Evolutionary conservation across 1,140 invertebrate species (phyloP), one percentile per base, ranked within the genome.

Genomic region (Drosophila dunni): DNA sequence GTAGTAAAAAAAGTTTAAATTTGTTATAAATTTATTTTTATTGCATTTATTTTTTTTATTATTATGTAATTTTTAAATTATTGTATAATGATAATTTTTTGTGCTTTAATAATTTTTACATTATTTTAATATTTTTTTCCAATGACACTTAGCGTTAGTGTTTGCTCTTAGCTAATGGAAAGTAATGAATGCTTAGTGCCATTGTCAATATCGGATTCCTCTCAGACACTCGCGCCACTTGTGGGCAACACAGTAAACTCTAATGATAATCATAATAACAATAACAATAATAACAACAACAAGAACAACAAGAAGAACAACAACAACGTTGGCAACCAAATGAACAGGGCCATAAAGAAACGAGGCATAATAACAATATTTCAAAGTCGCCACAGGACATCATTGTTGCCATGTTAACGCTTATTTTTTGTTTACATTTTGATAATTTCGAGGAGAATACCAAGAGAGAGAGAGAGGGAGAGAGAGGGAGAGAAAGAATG

Each of bases 351-450:
- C 85, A 83, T 84, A 79, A 91, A 85, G 38, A 64, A 45, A 36
- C 5, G 8, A 10, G 86, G 68, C 72, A 89, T 77, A 91, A 85
- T 90, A 91, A 91, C 83, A 82, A 90, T 91, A 91, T 80, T 85
- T 91, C 90, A 91, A 79, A 89, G 90, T 79, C 90, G 62, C 90
- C 75, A 90, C 90, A 73, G 90, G 90, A 85, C 76, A 72, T 88
- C 83, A 91, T 91, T 91, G 90, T 91, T 91, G 79, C 90, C 90
- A 91, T 91, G 90, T 91, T 91, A 91, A 85, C 90, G 90, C 90
- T 89, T 82, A 77, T 80, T 90, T 81, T 90, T 81, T 85, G 81
- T 84, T 84, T 81, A 84, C 81, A 85, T 84, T 85, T 85, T 74
- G 62, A 78, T 84, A 73, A 79, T 83, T 79, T 76, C 17, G 15